Evolutionary conservation across 2,113 vertebrate genomes (phyloP).

Genomic region (Gadus chalcogrammus): DNA sequence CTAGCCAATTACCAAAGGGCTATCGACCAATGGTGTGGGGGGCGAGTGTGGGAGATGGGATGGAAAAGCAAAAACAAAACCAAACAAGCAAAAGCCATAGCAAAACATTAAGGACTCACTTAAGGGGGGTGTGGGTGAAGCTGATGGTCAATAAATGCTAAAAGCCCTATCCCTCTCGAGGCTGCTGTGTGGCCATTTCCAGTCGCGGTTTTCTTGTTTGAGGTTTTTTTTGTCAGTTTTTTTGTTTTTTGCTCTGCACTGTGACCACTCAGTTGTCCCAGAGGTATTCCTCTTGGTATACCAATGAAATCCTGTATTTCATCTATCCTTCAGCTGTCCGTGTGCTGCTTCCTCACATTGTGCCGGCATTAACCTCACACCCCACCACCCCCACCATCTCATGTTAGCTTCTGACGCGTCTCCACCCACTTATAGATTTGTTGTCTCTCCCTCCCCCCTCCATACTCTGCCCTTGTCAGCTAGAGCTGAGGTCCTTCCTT

Average conservation of each 20-base stretch:
- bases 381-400: conserved; percentile 34
- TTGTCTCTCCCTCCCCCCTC: conserved; percentile 47
- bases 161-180: conserved; percentile 24
- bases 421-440: conserved; percentile 62
- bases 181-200: conserved; percentile 15
- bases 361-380: conserved; percentile 20
- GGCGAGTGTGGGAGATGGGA: background rate
- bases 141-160: conserved; percentile 51
- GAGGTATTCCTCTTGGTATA: conserved; percentile 26
- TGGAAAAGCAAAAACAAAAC: background rate
- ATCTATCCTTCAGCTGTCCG: conserved; percentile 5
- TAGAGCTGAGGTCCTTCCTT: conserved; percentile 11
- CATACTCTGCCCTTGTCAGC: conserved; percentile 33
- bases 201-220: background rate
- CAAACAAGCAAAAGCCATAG: background rate
- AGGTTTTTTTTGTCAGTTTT: background rate
- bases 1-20: conserved; percentile 66
- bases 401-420: conserved; percentile 53
- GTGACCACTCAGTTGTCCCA: conserved; percentile 8
- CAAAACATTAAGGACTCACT: background rate
- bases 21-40: conserved; percentile 39
- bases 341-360: conserved; percentile 19
- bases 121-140: conserved; percentile 25
- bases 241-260: conserved; percentile 3
- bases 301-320: background rate